Evolutionary conservation across 2,113 vertebrate species (phyloP).

Genomic region (Chinchilla lanigera): DNA sequence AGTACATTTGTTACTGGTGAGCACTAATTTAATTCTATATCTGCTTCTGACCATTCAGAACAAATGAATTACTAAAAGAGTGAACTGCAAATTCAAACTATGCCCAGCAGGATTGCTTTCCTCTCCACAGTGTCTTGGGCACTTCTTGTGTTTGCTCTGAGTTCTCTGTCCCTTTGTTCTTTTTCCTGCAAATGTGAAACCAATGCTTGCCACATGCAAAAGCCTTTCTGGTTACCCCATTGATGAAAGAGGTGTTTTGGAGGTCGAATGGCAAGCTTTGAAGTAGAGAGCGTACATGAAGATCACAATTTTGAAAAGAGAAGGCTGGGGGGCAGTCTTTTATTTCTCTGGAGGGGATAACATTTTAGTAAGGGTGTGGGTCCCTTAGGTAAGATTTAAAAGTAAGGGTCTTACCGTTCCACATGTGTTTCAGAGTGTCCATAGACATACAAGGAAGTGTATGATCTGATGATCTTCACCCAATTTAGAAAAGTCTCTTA

Average conservation of each 20-base stretch:
- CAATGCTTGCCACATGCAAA: not conserved
- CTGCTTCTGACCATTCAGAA: conserved; percentile 50
- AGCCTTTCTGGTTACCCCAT: not conserved
- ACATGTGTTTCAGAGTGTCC: not conserved
- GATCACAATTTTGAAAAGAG: conserved; percentile 19
- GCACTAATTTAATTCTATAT: conserved; percentile 60
- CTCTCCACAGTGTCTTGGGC: not conserved
- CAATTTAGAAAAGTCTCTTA: not conserved
- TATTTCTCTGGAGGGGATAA: not conserved
- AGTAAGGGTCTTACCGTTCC: not conserved
- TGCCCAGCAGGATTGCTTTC: not conserved
- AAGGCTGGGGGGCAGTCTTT: not conserved
- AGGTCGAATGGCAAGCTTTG: not conserved
- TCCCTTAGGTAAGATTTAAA: not conserved
- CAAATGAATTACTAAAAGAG: conserved; percentile 36
- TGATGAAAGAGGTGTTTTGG: conserved; percentile 16
- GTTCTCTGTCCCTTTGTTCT: conserved; percentile 24
- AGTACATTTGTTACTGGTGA: conserved; percentile 45
- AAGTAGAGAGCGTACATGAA: not conserved
- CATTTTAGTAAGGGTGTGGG: not conserved
- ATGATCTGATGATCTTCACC: not conserved
- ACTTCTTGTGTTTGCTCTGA: conserved; percentile 45
- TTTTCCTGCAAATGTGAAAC: conserved; percentile 53
- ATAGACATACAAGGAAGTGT: not conserved
- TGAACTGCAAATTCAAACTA: not conserved